These are phyloP conservation scores for Peromyscus aztecus DNA, from an alignment of 2,797 vertebrate species.

Conservation along the genomic window DNA sequence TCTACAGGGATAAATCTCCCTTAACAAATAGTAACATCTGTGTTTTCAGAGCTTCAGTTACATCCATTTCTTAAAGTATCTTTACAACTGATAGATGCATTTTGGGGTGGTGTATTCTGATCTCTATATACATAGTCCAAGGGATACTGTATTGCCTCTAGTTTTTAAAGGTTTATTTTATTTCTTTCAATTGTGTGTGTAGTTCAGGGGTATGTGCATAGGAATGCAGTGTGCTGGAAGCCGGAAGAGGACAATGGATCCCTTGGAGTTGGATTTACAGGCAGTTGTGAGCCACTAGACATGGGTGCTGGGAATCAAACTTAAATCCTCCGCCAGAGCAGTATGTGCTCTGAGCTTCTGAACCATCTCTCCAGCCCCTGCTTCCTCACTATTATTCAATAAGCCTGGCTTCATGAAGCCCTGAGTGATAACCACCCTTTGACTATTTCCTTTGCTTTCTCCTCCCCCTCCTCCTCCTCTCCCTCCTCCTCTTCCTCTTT, in stretches of 20 bases:
- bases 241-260: background rate
- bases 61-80: conserved; percentile 16
- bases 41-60: background rate
- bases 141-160: background rate
- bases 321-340: background rate
- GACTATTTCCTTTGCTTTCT: background rate
- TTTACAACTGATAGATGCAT: background rate
- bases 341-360: background rate
- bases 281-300: background rate
- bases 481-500: background rate
- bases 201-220: background rate
- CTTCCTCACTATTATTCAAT: background rate
- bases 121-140: background rate
- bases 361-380: background rate
- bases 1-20: background rate
- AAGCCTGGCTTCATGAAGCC: background rate
- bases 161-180: background rate
- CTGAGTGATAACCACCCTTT: background rate
- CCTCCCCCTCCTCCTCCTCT: background rate
- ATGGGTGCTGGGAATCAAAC: background rate
- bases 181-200: background rate
- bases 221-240: background rate
- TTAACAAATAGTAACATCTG: background rate
- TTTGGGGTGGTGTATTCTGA: background rate
- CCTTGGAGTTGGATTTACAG: background rate